Conservation (phyloP, 2,888 invertebrate genomes). For the Agonum fuliginosum region DNA sequence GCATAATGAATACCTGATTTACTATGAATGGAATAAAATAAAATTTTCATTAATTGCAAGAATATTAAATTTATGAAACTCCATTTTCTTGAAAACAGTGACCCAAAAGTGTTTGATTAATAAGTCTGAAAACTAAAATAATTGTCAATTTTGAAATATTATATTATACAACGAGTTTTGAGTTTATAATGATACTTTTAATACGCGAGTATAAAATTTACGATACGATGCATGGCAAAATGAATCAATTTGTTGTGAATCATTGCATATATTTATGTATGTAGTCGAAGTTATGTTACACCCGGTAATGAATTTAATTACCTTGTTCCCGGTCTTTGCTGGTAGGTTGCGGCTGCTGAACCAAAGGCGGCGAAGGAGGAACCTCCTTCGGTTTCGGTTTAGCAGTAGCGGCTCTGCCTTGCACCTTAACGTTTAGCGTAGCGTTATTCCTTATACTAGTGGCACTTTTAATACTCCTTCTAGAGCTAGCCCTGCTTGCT, state of each 20-base stretch:
- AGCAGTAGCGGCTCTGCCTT: constrained; percentile 79
- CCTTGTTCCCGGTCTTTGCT: constrained; percentile 84
- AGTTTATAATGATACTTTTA: no score
- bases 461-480: constrained; percentile 74
- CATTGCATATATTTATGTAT: not conserved
- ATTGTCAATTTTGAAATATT: no score
- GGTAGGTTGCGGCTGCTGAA: constrained; percentile 70
- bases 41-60: constrained; percentile 7
- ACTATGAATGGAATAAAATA: no score
- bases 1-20: no score
- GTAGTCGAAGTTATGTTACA: not conserved
- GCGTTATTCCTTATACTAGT: constrained; percentile 73
- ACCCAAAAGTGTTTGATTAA: no score
- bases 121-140: no score
- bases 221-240: no score
- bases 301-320: constrained; percentile 66
- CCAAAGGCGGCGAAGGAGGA: constrained; percentile 71
- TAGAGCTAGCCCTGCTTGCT: constrained; percentile 27
- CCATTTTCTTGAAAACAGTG: no score
- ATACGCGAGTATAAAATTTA: no score
- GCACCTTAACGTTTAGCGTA: constrained; percentile 74
- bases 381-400: constrained; percentile 76
- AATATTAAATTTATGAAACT: not conserved
- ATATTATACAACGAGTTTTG: no score
- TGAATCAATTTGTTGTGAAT: no score